Evolutionary conservation across 1,140 invertebrate species (phyloP).

Genomic region (Lucilia sericata): DNA sequence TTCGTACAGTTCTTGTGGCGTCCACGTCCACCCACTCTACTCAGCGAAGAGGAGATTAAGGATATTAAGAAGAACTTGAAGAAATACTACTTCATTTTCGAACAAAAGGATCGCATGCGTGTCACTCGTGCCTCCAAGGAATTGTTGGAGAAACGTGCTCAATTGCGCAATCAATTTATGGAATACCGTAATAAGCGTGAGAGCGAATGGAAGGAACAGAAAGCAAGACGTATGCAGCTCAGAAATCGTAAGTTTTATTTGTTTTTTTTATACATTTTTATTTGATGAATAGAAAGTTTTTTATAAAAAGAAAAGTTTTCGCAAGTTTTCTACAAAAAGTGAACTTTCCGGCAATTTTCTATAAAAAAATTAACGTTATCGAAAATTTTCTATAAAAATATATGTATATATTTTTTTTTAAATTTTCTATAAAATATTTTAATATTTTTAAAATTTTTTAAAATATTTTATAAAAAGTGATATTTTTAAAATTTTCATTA

Average conservation of each 20-base stretch:
- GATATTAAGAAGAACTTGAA: slow-evolving; percentile 99
- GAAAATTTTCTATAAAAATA: too few relatives aligned
- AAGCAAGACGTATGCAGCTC: slow-evolving; percentile 83
- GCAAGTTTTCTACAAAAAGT: too few relatives aligned
- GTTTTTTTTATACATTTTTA: too few relatives aligned
- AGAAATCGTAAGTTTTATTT: slow-evolving; percentile 81
- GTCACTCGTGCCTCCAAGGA: slow-evolving; percentile 96
- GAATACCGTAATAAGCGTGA: slow-evolving; percentile 82
- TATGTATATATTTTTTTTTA: too few relatives aligned
- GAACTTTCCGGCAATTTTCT: too few relatives aligned
- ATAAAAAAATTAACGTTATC: too few relatives aligned
- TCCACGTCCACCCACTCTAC: slow-evolving; percentile 88
- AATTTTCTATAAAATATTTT: too few relatives aligned
- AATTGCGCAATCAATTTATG: slow-evolving; percentile 89
- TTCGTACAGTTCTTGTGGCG: slow-evolving; percentile 98
- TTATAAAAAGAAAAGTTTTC: too few relatives aligned
- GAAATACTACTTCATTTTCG: slow-evolving; percentile 96
- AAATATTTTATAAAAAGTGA: too few relatives aligned
- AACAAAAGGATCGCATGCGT: slow-evolving; percentile 94
- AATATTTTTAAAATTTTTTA: too few relatives aligned
- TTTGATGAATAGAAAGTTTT: too few relatives aligned
- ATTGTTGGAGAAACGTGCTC: slow-evolving; percentile 92
- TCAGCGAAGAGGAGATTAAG: slow-evolving; percentile 85
- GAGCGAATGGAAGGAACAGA: slow-evolving; percentile 81
- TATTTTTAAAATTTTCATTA: too few relatives aligned